These are phyloP conservation scores for Tetragonula clypearis DNA, from an alignment of 1,140 invertebrate species.

Conservation along the genomic window DNA sequence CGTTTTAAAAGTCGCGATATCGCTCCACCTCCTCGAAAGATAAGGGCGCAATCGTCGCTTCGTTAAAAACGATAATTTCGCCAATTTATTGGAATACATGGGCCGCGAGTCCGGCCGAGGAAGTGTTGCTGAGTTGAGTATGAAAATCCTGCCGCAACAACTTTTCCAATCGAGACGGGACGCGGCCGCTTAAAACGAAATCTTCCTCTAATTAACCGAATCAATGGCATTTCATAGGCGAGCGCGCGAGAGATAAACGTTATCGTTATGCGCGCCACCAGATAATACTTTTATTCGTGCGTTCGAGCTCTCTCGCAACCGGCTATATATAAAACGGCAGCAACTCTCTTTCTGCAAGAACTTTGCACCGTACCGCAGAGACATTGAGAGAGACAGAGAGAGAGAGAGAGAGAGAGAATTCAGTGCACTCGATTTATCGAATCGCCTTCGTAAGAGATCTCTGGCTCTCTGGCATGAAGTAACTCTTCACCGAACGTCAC, in stretches of 20 bases:
- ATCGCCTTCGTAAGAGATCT: not conserved
- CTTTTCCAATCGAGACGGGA: not conserved
- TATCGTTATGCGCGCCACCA: slow-evolving; percentile 16
- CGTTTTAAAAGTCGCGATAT: not conserved
- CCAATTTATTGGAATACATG: not conserved
- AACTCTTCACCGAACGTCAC: not conserved
- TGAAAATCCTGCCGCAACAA: not conserved
- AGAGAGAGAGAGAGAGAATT: not conserved
- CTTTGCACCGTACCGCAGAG: slow-evolving; percentile 14
- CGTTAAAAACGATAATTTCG: not conserved
- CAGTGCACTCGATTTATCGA: slow-evolving; percentile 36
- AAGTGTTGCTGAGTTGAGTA: not conserved
- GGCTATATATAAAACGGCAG: slow-evolving; percentile 38
- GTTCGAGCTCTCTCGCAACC: not conserved
- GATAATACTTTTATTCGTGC: slow-evolving; percentile 30
- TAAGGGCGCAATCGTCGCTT: not conserved
- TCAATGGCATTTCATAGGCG: not conserved
- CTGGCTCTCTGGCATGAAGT: not conserved
- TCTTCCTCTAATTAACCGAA: slow-evolving; percentile 39
- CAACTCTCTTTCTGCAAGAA: slow-evolving; percentile 27
- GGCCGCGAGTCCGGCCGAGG: too few relatives aligned
- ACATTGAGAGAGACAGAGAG: not conserved
- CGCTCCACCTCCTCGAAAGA: not conserved
- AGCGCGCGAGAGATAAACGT: slow-evolving; percentile 44
- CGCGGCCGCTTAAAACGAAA: not conserved